These are phyloP conservation scores for Pituophis catenifer DNA, from an alignment of 2,113 vertebrate species.

Conservation along the genomic window DNA sequence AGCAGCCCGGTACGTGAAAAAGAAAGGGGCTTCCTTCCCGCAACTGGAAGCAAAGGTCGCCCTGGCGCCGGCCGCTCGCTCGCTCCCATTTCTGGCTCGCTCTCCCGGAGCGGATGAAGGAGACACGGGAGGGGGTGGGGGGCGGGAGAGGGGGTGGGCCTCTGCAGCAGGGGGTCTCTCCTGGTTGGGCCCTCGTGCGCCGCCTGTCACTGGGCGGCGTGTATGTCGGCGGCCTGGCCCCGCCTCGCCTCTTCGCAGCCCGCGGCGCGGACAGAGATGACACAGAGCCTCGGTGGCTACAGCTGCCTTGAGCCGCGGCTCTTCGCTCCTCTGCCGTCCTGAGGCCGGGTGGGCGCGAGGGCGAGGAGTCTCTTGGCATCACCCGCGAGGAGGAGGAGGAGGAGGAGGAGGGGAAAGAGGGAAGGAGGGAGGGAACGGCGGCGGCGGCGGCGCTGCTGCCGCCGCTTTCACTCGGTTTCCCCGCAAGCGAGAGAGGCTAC, in stretches of 20 bases:
- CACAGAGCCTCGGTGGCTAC: constrained; percentile 66
- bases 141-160: constrained; percentile 18
- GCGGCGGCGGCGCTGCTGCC: constrained; percentile 38
- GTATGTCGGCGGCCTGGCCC: constrained; percentile 39
- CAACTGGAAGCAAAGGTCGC: background rate
- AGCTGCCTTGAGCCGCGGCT: constrained; percentile 50
- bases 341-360: constrained; percentile 39
- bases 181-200: constrained; percentile 37
- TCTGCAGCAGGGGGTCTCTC: constrained; percentile 5
- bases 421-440: background rate
- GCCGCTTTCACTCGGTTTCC: background rate
- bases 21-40: background rate
- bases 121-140: background rate
- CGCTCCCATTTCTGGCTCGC: background rate
- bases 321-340: background rate
- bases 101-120: background rate
- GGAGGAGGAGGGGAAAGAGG: background rate
- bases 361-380: background rate
- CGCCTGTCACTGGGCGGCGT: constrained; percentile 49
- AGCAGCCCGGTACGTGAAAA: background rate
- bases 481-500: background rate
- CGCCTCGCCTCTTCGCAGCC: constrained; percentile 38
- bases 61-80: no score
- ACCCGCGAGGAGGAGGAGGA: background rate
- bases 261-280: constrained; percentile 66